Percentiles rank a stretch among this genome's conserved stretches.
Evolutionary conservation across 2,888 invertebrate species (phyloP).

Genomic region (Poecilus cupreus): DNA sequence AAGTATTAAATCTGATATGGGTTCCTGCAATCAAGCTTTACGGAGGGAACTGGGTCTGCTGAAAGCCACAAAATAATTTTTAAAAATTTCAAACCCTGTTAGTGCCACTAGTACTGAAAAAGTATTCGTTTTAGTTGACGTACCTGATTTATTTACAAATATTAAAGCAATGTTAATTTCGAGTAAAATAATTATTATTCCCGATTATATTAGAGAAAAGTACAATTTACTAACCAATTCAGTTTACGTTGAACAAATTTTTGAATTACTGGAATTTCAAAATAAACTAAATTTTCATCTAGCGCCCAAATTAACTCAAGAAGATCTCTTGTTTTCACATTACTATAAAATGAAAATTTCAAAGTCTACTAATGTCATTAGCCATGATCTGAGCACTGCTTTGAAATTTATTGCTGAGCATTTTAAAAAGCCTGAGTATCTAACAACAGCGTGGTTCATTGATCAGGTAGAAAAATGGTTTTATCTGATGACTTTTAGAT

Average conservation of each 20-base stretch:
- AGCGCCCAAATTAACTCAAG: conserved; percentile 53
- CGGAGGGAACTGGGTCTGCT: background rate
- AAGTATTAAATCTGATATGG: too few relatives aligned
- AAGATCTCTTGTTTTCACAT: conserved; percentile 34
- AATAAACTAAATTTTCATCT: conserved; percentile 41
- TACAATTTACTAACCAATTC: too few relatives aligned
- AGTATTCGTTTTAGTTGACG: too few relatives aligned
- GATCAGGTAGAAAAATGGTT: conserved; percentile 60
- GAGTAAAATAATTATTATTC: too few relatives aligned
- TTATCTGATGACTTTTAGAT: conserved; percentile 60
- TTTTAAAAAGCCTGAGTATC: conserved; percentile 42
- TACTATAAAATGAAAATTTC: conserved; percentile 60
- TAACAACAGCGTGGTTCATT: conserved; percentile 62
- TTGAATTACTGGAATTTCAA: conserved; percentile 43
- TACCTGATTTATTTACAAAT: too few relatives aligned
- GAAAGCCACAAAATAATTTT: conserved; percentile 35
- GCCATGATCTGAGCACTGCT: conserved; percentile 58
- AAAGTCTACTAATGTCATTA: conserved; percentile 58
- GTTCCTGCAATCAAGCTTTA: too few relatives aligned
- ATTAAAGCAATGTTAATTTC: too few relatives aligned
- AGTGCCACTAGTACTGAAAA: too few relatives aligned
- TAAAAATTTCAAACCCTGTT: conserved; percentile 42
- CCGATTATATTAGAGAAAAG: too few relatives aligned
- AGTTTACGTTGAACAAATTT: conserved; percentile 58
- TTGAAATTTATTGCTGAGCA: conserved; percentile 55